Evolutionary conservation across 2,797 vertebrate species (phyloP), one percentile per base, ranked within the genome.

Genomic region (Ceyx erithaca): DNA sequence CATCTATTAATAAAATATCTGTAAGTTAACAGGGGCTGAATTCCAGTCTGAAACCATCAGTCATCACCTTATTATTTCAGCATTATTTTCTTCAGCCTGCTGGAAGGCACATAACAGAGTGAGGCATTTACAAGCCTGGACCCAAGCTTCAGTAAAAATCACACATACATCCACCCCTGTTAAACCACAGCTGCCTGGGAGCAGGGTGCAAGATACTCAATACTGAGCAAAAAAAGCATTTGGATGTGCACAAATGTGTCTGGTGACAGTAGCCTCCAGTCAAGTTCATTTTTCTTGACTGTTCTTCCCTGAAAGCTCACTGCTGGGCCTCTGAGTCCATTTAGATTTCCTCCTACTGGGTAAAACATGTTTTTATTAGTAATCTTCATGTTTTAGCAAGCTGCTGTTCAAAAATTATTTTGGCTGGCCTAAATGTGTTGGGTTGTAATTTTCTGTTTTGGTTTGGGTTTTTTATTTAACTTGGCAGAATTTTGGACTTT

Each of bases 401-500:
- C 28, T 85, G 66, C n/a, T 75, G 11, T 71, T 91, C 37, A 62
- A 40, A 77, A 92, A 25, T 9, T 46, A 28, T 71, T 88, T 91
- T 87, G 77, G 33, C 52, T 89, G n/a, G 21, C n/a, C 66, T 84
- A 31, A 67, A 78, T 58, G 7, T 52, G 14, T 80, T 57, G 17
- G 66, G 18, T 48, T 26, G 30, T 45, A 31, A 28, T 68, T 7
- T 21, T 33, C 49, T 51, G 49, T 15, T 30, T 37, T 30, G 15
- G 6, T 10, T n/a, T 13, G 2, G 33, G 14, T 5, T 46, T 23
- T 37, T 30, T n/a, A 14, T 80, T 68, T 73, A 70, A 49, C n/a
- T 92, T 91, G 76, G 19, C 41, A 83, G 82, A 70, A 54, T 85
- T 63, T 31, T 33, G n/a, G 20, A 17, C 83, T 83, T 89, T 87